phyloP scores from a whole-genome alignment of 2,888 invertebrate species.

The Pollenia griseotomentosa region DNA sequence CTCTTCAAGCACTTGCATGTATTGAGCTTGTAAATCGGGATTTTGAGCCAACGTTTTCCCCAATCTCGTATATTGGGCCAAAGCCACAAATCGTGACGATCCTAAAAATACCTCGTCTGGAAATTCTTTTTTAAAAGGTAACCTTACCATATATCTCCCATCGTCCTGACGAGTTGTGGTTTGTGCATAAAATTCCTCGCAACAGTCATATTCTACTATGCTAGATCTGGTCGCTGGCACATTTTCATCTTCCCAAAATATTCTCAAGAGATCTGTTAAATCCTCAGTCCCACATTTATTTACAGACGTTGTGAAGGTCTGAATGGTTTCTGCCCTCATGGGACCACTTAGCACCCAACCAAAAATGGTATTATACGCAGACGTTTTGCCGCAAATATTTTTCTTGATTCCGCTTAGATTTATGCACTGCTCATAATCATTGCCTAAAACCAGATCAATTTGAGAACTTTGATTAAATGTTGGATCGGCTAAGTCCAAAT shows the following conservation, averaged over 20 bases:
- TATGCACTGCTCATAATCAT: neutral
- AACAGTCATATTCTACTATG: neutral
- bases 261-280: neutral
- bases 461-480: neutral
- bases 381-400: conserved; percentile 4
- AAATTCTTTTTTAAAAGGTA: no score
- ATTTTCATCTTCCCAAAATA: neutral
- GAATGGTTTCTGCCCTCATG: neutral
- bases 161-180: no score
- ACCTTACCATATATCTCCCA: no score
- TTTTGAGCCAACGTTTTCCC: no score
- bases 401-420: neutral
- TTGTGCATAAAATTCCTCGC: neutral
- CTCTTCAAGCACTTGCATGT: no score
- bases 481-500: conserved; percentile 16
- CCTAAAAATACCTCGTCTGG: no score
- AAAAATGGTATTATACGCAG: neutral
- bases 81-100: no score
- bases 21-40: no score
- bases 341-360: conserved; percentile 5
- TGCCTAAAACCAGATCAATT: neutral
- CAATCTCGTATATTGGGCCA: no score
- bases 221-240: no score
- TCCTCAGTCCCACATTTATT: neutral
- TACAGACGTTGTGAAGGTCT: neutral